Conservation (phyloP, 2,888 invertebrate genomes). For the Drosophila demipolita region DNA sequence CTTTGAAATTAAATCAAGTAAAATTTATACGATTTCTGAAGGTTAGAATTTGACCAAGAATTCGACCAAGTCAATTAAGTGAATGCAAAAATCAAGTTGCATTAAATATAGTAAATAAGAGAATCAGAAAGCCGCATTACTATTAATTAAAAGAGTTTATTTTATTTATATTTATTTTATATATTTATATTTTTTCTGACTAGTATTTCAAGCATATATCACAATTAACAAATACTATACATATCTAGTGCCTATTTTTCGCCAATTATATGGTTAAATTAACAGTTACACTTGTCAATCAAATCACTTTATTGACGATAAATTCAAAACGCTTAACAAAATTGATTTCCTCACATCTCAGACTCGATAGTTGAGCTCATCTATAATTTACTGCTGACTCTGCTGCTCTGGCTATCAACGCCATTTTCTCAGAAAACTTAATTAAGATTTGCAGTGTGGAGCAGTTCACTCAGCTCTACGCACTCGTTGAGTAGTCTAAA, state of each 20-base stretch:
- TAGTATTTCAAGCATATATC: background rate
- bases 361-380: conserved; percentile 8
- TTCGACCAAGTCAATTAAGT: background rate
- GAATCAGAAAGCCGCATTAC: background rate
- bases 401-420: conserved; percentile 42
- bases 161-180: no score
- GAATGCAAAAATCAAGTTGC: no score
- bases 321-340: background rate
- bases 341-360: conserved; percentile 18
- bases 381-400: conserved; percentile 49
- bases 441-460: conserved; percentile 58
- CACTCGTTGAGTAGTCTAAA: conserved; percentile 50
- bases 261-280: background rate
- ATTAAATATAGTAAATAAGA: background rate
- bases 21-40: background rate
- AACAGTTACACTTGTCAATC: background rate
- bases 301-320: background rate
- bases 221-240: background rate
- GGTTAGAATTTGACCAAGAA: background rate
- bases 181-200: background rate
- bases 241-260: background rate
- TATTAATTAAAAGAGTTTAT: no score
- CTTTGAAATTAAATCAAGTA: background rate
- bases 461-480: conserved; percentile 19
- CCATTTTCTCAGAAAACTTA: conserved; percentile 55